Evolutionary conservation across 2,113 vertebrate species (phyloP).

Genomic region (Anhinga anhinga): DNA sequence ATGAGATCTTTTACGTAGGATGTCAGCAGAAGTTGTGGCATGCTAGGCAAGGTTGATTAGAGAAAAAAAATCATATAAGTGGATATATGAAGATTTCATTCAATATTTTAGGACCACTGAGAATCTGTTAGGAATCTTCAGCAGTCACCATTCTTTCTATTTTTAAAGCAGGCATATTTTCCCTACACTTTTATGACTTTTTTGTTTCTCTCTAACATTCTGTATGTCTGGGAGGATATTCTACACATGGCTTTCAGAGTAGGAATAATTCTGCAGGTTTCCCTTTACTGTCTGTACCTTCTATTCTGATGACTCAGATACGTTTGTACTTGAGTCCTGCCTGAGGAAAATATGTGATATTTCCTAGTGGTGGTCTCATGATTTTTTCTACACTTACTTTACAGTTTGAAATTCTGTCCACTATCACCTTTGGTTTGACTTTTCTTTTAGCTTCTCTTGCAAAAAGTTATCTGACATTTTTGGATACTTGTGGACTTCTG

Average conservation of each 20-base stretch:
- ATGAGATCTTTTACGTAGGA: neutral
- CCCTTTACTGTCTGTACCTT: neutral
- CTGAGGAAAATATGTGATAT: neutral
- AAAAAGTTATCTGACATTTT: neutral
- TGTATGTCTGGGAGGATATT: neutral
- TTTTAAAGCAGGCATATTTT: neutral
- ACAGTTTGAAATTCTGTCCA: neutral
- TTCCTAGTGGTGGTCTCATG: neutral
- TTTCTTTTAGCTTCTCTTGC: neutral
- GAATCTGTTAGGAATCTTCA: neutral
- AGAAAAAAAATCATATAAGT: rapidly evolving
- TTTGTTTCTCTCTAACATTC: neutral
- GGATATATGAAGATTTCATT: neutral
- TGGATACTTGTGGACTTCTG: neutral
- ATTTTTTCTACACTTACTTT: neutral
- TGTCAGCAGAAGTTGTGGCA: neutral
- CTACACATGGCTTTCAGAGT: neutral
- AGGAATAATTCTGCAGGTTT: neutral
- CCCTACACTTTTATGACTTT: neutral
- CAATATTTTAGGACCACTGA: neutral
- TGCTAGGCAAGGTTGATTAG: neutral
- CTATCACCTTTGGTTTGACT: neutral
- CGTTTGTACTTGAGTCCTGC: neutral
- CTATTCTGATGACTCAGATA: neutral
- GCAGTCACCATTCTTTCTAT: neutral